Evolutionary conservation across 1,140 invertebrate genomes (phyloP).

Genomic region (Drosophila kanapiae): DNA sequence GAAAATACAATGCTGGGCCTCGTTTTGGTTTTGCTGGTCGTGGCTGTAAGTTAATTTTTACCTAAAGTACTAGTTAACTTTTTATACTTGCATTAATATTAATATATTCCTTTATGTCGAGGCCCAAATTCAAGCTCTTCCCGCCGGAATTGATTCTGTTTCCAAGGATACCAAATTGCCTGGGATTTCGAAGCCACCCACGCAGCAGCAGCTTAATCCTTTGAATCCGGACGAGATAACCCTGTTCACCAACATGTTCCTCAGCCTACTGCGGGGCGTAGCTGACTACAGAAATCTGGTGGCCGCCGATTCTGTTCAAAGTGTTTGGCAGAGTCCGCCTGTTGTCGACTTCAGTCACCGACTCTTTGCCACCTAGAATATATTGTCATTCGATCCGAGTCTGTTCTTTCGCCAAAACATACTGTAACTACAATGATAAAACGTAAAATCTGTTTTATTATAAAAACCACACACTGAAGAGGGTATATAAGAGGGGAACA

Average conservation of each 20-base stretch:
- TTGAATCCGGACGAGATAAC: conserved; percentile 62
- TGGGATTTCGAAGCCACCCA: conserved; percentile 25
- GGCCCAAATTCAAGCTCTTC: conserved; percentile 22
- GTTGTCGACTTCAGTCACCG: conserved; percentile 65
- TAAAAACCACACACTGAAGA: not conserved
- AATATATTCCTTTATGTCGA: not conserved
- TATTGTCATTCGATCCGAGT: not conserved
- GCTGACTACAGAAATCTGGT: conserved; percentile 64
- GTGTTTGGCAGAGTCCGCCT: conserved; percentile 71
- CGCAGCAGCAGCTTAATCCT: conserved; percentile 34
- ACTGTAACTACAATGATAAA: conserved; percentile 5
- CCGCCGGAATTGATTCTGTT: conserved; percentile 16
- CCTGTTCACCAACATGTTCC: conserved; percentile 65
- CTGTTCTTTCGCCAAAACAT: conserved; percentile 18
- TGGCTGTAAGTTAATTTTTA: conserved; percentile 33
- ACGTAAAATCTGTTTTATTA: not conserved
- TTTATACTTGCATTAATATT: not conserved
- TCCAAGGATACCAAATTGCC: conserved; percentile 29
- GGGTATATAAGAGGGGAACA: conserved; percentile 3
- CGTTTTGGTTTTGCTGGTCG: conserved; percentile 13
- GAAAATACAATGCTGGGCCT: conserved; percentile 28
- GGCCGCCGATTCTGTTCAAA: conserved; percentile 62
- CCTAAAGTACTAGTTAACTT: not conserved
- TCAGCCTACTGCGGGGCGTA: conserved; percentile 55
- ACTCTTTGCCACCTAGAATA: conserved; percentile 47